Evolutionary conservation across 1,140 invertebrate species (phyloP), one percentile per base, ranked within the genome.

Genomic region (Trichogramma pretiosum): DNA sequence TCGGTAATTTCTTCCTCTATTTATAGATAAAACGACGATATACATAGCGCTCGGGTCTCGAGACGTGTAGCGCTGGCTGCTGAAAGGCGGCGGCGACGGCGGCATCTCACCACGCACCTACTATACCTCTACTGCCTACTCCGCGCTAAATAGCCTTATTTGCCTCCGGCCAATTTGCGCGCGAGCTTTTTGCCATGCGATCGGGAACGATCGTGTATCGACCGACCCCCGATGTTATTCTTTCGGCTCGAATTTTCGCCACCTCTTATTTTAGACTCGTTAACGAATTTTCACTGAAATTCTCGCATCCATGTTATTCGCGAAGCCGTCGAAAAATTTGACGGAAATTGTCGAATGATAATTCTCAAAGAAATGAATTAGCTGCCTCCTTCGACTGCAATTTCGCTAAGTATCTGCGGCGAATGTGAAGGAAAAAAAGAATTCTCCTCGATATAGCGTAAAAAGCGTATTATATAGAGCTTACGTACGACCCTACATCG

Each of bases 401-500:
- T 45, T 36, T 24, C 10, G 11, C 13, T 17, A 40, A 40, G 30
- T 48, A 16, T 19, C 18, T 46, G 38, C 9, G 30, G 30, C 9
- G 30, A 36, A 35, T 35, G 22, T 17, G 8, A 41, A 48, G 38
- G 16, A 40, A 33, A 37, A 37, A 23, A 36, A 24, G 11, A 9
- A 14, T 28, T 28, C 30, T 30, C 8, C 7, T 13, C 13, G 33
- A 37, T 24, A 37, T 32, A n/a, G n/a, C n/a, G n/a, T n/a, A n/a
- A n/a, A n/a, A n/a, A n/a, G n/a, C n/a, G n/a, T n/a, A n/a, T n/a
- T n/a, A n/a, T n/a, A n/a, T n/a, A n/a, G n/a, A n/a, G n/a, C n/a
- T n/a, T n/a, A n/a, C 40, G 33, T 40, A 40, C 23, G 41, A 33
- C 26, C 35, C 48, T 44, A n/a, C n/a, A n/a, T n/a, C n/a, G n/a